These are phyloP conservation scores for Perodicticus potto DNA, from an alignment of 2,797 vertebrate species.

Conservation along the genomic window DNA sequence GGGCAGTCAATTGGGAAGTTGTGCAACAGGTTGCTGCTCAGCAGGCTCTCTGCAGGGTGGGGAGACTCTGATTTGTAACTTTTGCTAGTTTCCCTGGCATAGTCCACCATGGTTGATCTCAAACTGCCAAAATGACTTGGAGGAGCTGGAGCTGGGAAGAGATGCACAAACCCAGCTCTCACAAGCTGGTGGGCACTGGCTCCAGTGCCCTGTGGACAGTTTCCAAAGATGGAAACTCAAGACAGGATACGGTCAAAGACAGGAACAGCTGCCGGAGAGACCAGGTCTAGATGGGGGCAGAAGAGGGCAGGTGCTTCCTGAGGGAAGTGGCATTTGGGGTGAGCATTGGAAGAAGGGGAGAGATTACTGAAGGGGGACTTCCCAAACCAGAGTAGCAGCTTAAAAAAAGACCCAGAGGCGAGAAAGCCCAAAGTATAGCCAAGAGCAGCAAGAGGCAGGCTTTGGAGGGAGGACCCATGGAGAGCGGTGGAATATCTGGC, in stretches of 20 bases:
- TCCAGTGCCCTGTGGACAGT: neutral
- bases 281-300: rapidly evolving
- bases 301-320: neutral
- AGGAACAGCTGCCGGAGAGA: neutral
- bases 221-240: neutral
- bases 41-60: neutral
- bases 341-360: neutral
- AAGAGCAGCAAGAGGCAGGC: neutral
- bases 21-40: neutral
- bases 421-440: neutral
- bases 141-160: neutral
- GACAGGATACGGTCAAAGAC: neutral
- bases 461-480: neutral
- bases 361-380: neutral
- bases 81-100: neutral
- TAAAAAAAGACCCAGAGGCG: neutral
- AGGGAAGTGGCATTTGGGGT: neutral
- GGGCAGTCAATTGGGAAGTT: neutral
- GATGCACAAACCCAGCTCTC: neutral
- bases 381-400: neutral
- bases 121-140: neutral
- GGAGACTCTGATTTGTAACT: neutral
- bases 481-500: neutral
- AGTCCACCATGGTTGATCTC: neutral
- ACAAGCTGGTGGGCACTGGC: neutral